Evolutionary conservation across 2,797 vertebrate species (phyloP).

Genomic region (Botia kubotai): DNA sequence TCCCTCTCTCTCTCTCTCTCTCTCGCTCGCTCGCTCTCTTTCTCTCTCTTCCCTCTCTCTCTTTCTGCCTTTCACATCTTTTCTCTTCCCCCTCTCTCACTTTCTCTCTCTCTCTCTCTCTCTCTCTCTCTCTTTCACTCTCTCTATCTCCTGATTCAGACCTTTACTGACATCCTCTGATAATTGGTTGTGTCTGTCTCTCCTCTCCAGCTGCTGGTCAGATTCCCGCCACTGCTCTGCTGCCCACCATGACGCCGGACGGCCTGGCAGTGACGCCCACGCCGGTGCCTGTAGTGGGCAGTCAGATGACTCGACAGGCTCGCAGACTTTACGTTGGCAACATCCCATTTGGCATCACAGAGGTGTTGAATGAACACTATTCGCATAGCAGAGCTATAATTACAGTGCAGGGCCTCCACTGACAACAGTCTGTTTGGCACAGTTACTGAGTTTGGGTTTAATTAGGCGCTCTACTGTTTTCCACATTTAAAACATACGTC

Average conservation of each 20-base stretch:
- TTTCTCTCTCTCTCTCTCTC: background rate
- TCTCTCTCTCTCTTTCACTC: background rate
- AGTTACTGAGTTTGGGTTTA: background rate
- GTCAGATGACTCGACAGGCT: conserved; percentile 95
- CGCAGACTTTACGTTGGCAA: conserved; percentile 93
- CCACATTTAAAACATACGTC: too few species aligned
- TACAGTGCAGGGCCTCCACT: background rate
- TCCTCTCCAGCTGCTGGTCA: conserved; percentile 86
- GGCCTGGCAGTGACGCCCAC: conserved; percentile 92
- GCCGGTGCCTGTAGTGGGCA: conserved; percentile 92
- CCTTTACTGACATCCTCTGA: background rate
- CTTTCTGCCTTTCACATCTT: too few species aligned
- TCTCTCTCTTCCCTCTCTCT: too few species aligned
- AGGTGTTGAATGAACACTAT: conserved; percentile 73
- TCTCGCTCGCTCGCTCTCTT: too few species aligned
- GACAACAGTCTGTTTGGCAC: background rate
- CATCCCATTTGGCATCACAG: conserved; percentile 95
- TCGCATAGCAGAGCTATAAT: conserved; percentile 4
- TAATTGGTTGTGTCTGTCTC: background rate
- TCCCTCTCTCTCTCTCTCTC: too few species aligned
- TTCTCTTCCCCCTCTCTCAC: background rate
- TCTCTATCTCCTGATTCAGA: background rate
- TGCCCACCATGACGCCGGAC: conserved; percentile 94
- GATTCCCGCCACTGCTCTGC: conserved; percentile 93
- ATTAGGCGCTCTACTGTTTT: background rate